Percentiles rank a stretch among this genome's conserved stretches.
phyloP scores from a whole-genome alignment of 2,888 invertebrate genomes.

The Ramazzottius varieornatus region DNA sequence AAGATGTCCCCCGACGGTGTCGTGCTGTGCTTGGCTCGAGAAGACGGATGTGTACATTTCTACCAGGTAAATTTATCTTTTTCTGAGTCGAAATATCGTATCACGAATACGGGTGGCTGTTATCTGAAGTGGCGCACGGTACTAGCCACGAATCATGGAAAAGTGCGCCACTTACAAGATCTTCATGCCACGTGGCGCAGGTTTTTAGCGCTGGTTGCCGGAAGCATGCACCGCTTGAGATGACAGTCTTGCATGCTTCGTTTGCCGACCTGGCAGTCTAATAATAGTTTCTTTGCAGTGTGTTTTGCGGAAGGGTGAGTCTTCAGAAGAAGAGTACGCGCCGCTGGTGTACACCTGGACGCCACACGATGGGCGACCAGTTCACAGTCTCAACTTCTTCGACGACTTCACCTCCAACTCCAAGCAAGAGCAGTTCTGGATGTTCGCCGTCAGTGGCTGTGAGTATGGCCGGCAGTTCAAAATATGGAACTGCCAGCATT shows the following conservation, averaged over 20 bases:
- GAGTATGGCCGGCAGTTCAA: conserved; percentile 67
- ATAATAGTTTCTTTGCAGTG: background rate
- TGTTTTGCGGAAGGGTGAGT: background rate
- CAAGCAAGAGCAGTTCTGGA: conserved; percentile 46
- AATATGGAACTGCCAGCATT: conserved; percentile 77
- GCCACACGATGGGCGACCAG: background rate
- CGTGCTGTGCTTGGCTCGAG: background rate
- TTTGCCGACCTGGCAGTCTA: too few relatives aligned
- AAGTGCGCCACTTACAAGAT: too few relatives aligned
- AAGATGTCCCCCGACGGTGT: background rate
- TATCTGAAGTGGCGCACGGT: too few relatives aligned
- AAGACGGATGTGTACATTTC: background rate
- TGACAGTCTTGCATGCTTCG: too few relatives aligned
- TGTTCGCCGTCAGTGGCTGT: conserved; percentile 70
- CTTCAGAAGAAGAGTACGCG: background rate
- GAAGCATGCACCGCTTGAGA: too few relatives aligned
- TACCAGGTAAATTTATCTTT: background rate
- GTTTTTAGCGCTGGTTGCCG: too few relatives aligned
- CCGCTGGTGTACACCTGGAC: background rate
- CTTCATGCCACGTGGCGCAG: too few relatives aligned
- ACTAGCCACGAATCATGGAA: too few relatives aligned
- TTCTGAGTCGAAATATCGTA: too few relatives aligned
- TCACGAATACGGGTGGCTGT: too few relatives aligned
- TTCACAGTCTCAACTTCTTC: background rate
- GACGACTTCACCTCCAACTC: background rate